Evolutionary conservation across 1,140 invertebrate genomes (phyloP), one percentile per base, ranked within the genome.

Genomic region (Drosophila santomea): DNA sequence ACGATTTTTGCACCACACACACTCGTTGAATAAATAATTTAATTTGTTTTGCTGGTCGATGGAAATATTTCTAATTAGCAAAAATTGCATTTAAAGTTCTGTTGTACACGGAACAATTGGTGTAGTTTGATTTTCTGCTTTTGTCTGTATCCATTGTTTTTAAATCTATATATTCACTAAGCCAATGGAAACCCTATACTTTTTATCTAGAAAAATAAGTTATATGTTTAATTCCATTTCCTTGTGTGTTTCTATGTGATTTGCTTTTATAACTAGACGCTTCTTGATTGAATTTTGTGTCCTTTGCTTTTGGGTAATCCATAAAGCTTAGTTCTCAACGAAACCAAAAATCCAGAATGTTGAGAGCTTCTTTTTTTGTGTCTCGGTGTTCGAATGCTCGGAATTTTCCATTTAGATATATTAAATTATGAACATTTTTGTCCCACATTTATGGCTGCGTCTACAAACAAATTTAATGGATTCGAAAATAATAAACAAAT

Each of bases 1-100:
- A 84, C 75, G 58, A 64, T 59, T 78, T 52, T 67, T 66, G 60
- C 44, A 77, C 61, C 61, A 80, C 52, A 60, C 35, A 80, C 52
- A 63, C 35, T 71, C 48, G 61, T 59, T 80, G 51, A 63, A 54
- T 81, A 73, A 68, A 73, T 74, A 78, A 90, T 90, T 78, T 76
- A 59, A 75, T 90, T 90, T 82, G 85, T 78, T 80, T 81, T 78
- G 72, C 80, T 79, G 69, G 57, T 52, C 75, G 69, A 82, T 82
- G 71, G 60, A 82, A 88, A 83, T 72, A 80, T 86, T 88, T 79
- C 83, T 86, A 86, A 86, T 86, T 86, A 86, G 71, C 43, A 66
- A 61, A 78, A 82, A 88, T 86, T 86, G 75, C 71, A 72, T 80
- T 83, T 85, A 71, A 39, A 80, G 80, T 83, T 83, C 64, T 66